Base-by-base conservation (phyloP, 2,113 vertebrate genomes). In the Nerophis lumbriciformis region DNA sequence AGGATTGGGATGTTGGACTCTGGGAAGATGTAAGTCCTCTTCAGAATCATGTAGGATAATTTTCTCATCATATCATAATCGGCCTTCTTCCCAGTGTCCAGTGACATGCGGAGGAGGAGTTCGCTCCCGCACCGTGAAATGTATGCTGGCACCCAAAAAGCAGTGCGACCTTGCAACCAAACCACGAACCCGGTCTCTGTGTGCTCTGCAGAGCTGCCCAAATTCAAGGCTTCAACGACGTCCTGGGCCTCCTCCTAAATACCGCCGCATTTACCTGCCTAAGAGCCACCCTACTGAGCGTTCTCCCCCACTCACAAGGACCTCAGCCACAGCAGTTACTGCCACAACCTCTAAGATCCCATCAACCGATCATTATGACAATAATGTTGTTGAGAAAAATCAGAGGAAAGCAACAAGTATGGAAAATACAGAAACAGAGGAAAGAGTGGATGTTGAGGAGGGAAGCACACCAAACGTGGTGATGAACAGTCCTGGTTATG, bases 91-190 rank as follows among this genome's bases (percentile, higher is more conserved):
- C 42, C 87, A 98, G 96, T 99, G 97, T 51, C 93, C 95, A 0
- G 92, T 94, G 66, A 91, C 94, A 38, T 99, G 97, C 62, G 95
- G 95, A 53, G 97, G 95, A 53, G 92, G 93, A 14, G 78, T 98
- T 53, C 90, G 93, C 49, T 95, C 90, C 12, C 92, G 97, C 59
- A 88, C 70, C 0, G 88, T 99, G 61, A 93, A 77, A 0, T 99
- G 97, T 72, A 68, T 87, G 12, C 85, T 91, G 65, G 88, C 90
- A 39, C 85, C 88, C 3, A 67, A 87, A 45, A 90, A 88, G 47
- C 84, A 70, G 0, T 99, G 97, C 16, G 88, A 96, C 51, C 55
- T 63, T 53, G 84, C 85, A 0, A 92, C 87, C 74, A 96, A 92
- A 75, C 97, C 96, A 48, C 93, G 95, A 6, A 91, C 94, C 53